Evolutionary conservation across 92 coral and sea anemone genomes (phyloP), one percentile per base, ranked within the genome.

Genomic region (Muricea muricata): DNA sequence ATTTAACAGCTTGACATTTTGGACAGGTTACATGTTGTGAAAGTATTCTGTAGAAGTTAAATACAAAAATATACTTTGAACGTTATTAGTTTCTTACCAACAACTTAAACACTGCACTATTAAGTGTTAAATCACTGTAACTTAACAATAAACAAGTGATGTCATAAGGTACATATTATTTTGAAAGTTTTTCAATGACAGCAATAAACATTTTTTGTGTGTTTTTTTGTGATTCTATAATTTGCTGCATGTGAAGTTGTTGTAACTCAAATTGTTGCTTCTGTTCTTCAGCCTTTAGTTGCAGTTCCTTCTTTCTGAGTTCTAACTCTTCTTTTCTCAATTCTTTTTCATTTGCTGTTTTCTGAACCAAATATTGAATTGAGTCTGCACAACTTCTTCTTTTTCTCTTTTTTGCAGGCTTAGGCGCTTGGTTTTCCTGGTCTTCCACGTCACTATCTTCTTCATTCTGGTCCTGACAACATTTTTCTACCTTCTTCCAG

Each of bases 381-480:
- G 94, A 68, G 80, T 91, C 94, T 74, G 92, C 76, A 75, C 85
- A 70, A 24, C 71, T 71, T 90, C 93, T n/a, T n/a, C n/a, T 71
- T 80, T 85, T 84, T 56, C 91, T 91, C 78, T 73, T 86, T 81
- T 87, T 91, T 66, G 86, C 75, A 41, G 78, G 69, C 65, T 72
- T 63, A 54, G 82, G 55, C 75, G n/a, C n/a, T n/a, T 87, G 84
- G 41, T 75, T 73, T 84, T 34, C 33, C 68, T 24, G 6, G 26
- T 25, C 26, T 60, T 60, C 33, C 24, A 11, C 32, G 1, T 17
- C 82, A 42, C 65, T 52, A 26, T 69, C 91, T 63, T 61, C 48
- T 80, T 88, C 90, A 65, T 86, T 90, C 42, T 37, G 23, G n/a
- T 47, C 86, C 41, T 84, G 85, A 73, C 73, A 50, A 81, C 84